phyloP scores from a whole-genome alignment of 2,888 invertebrate species.

The Hirtodrosophila confusa region DNA sequence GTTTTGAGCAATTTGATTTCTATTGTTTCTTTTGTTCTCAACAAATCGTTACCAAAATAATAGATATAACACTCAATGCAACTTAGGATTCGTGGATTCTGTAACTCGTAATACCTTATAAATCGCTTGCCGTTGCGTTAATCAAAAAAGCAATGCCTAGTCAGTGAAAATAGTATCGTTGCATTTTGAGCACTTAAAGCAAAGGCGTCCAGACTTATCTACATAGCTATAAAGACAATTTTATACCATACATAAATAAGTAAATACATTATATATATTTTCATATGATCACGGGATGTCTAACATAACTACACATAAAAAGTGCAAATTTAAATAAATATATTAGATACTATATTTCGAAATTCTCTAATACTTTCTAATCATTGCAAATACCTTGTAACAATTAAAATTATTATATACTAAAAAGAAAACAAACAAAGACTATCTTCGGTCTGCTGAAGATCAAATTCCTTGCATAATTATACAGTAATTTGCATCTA shows the following conservation, averaged over 20 bases:
- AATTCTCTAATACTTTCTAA: neutral
- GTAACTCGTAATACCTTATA: conserved; percentile 6
- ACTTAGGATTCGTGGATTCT: conserved; percentile 29
- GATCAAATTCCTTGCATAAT: neutral
- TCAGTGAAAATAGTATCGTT: conserved; percentile 39
- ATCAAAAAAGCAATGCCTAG: conserved; percentile 44
- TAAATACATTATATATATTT: conserved; percentile 57
- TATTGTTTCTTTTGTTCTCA: conserved; percentile 1
- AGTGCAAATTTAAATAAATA: conserved; percentile 48
- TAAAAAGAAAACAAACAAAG: neutral
- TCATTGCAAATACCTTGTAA: conserved; percentile 18
- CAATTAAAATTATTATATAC: neutral
- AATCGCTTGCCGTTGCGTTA: conserved; percentile 38
- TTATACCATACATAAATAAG: conserved; percentile 38
- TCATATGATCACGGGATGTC: conserved; percentile 59
- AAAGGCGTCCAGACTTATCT: conserved; percentile 50
- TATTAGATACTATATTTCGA: conserved; percentile 3
- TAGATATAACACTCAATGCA: conserved; percentile 14
- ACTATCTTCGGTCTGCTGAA: too few species aligned
- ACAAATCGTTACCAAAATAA: conserved; percentile 8
- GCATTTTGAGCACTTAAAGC: conserved; percentile 22
- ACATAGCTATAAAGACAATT: conserved; percentile 53
- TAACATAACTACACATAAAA: conserved; percentile 18
- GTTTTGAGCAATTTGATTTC: neutral
- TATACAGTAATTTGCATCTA: neutral